Conservation (phyloP, 2,888 invertebrate species). For the Julus scanicus region DNA sequence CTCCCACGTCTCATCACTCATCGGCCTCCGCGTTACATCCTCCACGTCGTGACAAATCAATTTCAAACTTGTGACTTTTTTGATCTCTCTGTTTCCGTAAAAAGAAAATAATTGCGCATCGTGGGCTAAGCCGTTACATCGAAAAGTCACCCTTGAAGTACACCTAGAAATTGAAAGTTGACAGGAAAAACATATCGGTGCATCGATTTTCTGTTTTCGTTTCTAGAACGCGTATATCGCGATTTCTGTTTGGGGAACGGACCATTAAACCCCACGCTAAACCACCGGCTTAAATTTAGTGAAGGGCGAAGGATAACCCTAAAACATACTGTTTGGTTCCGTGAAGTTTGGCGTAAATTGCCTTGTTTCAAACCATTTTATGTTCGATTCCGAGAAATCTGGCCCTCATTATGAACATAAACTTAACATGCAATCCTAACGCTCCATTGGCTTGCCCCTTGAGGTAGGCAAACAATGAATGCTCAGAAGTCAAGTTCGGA, state of each 20-base stretch:
- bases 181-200: slow-evolving; percentile 28
- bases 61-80: slow-evolving; percentile 53
- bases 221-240: background rate
- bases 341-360: background rate
- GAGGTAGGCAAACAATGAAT: slow-evolving; percentile 5
- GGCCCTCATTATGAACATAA: background rate
- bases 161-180: slow-evolving; percentile 48
- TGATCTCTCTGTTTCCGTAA: slow-evolving; percentile 49
- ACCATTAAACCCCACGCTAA: slow-evolving; percentile 36
- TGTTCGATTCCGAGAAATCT: background rate
- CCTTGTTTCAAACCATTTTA: background rate
- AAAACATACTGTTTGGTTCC: background rate
- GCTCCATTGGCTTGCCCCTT: background rate
- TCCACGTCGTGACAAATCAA: slow-evolving; percentile 53
- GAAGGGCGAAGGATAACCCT: background rate
- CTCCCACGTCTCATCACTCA: slow-evolving; percentile 50
- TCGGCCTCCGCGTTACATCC: slow-evolving; percentile 26
- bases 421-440: background rate
- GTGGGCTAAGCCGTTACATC: slow-evolving; percentile 47
- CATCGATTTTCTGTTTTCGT: slow-evolving; percentile 35
- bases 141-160: background rate
- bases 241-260: background rate
- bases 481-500: background rate
- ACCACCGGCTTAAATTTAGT: background rate
- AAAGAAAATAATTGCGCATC: slow-evolving; percentile 50